Base-by-base conservation (phyloP, 2,797 vertebrate species). In the Oreochromis mossambicus region DNA sequence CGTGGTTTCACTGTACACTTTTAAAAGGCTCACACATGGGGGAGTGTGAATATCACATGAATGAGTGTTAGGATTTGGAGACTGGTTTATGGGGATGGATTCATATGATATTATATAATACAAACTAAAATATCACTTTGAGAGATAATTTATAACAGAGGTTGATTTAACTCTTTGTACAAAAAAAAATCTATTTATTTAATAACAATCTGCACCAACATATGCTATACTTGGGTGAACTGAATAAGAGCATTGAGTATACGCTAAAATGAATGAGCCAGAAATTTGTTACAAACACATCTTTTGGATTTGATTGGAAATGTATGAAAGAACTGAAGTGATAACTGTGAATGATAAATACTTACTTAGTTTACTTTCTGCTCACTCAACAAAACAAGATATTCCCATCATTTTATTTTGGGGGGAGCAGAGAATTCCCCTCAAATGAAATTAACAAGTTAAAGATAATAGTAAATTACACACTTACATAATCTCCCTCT, bases 1-100 rank as follows among this genome's bases (percentile, higher is more conserved):
- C 68, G 66, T 73, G 61, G 61, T 78, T 85, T 85, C 83, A 79
- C 77, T 84, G 75, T 79, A 70, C 54, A 80, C 34, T 5, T 78
- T 82, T 78, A 48, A 92, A 86, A 58, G 70, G 78, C 56, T 89
- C 80, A 75, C 79, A 68, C 85, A 75, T 17, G 51, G 52, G 38
- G 61, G 50, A 58, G 82, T 73, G 79, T 87, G 83, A 88, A 81
- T 73, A 70, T 8, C 41, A 68, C 76, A 84, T 56, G 19, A 76
- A 80, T 21, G 78, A 84, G 58, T 77, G 80, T 77, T 73, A 54
- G 61, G 36, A 70, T 84, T 81, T 82, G 17, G 68, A 86, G 46
- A 43, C 54, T 5, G 6, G n/a, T 75, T 63, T 36, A 50, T 63
- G 63, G 73, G 26, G 26, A 78, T 7, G 9, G 54, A 87, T 73